Evolutionary conservation across 2,113 vertebrate genomes (phyloP), one percentile per base, ranked within the genome.

Genomic region (Hoplias malabaricus): DNA sequence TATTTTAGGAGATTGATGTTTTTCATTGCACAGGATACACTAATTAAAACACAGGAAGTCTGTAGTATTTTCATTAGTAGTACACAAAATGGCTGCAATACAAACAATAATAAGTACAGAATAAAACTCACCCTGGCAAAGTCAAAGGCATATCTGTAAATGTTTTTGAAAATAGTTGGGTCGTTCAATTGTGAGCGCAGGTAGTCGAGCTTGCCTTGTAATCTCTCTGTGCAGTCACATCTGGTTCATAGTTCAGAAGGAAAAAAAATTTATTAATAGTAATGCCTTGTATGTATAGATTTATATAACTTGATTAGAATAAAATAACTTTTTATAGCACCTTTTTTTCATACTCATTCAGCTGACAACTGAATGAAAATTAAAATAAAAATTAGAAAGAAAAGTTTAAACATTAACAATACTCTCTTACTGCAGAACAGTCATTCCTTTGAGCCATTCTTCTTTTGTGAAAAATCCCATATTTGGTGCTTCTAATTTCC

Each of bases 401-500:
- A 7, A 3, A 38, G 36, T 38, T 38, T 38, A 43, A 43, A 11
- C n/a, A n/a, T 6, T 43, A 19, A 48, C 2, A 50, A 12, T 4
- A 7, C 27, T 21, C 4, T 86, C 96, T 96, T 96, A 98, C 97
- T 97, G 96, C 94, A 98, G 87, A 84, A 92, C 90, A 14, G 95
- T 96, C 97, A 98, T 98, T 89, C 97, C 97, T 86, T 95, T 96
- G 87, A 98, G 90, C 97, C 97, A 98, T 88, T 98, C 97, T 85
- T 98, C 96, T 92, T 97, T 98, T 75, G 96, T 98, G 93, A 98
- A 98, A 93, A 97, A 98, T 56, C 96, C 96, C 97, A 98, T 98
- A 88, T 91, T 97, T 88, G 93, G 93, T 87, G 97, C 96, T 90
- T 96, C 96, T 89, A 98, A 92, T 85, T 96, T 96, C 96, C 97